Base-by-base conservation (phyloP, 2,113 vertebrate species). In the Lagopus muta region DNA sequence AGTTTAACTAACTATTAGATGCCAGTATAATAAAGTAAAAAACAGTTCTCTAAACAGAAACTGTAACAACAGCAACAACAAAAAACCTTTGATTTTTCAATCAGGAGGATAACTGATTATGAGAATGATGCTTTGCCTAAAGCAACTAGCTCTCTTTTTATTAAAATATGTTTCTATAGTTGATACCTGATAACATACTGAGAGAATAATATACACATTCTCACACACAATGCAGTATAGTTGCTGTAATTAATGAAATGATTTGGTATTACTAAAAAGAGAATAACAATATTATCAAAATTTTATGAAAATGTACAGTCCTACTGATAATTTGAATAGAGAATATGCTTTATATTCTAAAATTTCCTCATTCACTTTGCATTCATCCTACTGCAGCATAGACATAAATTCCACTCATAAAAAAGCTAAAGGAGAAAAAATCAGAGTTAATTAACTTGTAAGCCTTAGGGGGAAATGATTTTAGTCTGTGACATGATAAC, bases 391-490 rank as follows among this genome's bases (percentile, higher is more conserved):
- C 18, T 89, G 14, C 50, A 80, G 42, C 14, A 90, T 7, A 80
- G 42, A 74, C 54, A 9, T 43, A 92, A 89, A 86, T 82, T 73
- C 32, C 9, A 67, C 27, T 88, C 54, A 82, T 70, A 85, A 88
- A 88, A 84, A 82, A 5, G 4, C 4, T 13, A 3, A 22, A 55
- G 11, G 7, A 52, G 32, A 45, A 42, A 69, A 82, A 92, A 90
- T 74, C 40, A 71, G 5, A 57, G 77, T n/a, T 82, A 82, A 87
- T 95, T 87, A 90, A 86, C 22, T 88, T 93, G 50, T 32, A 90
- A 82, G 40, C 22, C 48, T 93, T 77, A 57, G n/a, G 42, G 40
- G 36, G 6, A 48, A 65, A 89, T 84, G 82, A 69, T 80, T 93
- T 94, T 78, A 42, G 16, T 36, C 3, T 80, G 38, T 80, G 75